Evolutionary conservation across 2,113 vertebrate species (phyloP).

Genomic region (Macrotis lagotis): DNA sequence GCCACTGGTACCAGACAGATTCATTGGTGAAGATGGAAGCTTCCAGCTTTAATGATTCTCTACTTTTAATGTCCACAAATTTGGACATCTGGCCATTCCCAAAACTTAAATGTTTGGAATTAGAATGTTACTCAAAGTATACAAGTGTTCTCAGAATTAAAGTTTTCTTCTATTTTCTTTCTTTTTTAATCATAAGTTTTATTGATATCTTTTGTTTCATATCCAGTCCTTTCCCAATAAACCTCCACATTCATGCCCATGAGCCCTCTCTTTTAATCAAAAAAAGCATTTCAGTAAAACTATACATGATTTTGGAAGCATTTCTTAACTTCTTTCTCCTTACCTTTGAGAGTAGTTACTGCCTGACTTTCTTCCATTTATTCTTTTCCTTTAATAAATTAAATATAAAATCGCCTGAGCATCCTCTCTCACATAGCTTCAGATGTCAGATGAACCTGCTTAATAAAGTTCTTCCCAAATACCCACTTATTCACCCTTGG

Average conservation of each 20-base stretch:
- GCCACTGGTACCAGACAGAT: neutral
- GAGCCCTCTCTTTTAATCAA: neutral
- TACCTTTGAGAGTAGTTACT: neutral
- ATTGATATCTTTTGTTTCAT: neutral
- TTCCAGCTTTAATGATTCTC: neutral
- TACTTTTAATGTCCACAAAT: neutral
- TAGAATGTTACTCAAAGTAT: neutral
- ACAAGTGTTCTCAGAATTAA: neutral
- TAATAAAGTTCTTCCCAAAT: conserved; percentile 40
- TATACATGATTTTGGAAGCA: neutral
- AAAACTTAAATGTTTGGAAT: neutral
- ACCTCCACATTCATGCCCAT: neutral
- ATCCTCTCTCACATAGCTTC: neutral
- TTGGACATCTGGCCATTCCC: neutral
- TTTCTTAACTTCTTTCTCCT: neutral
- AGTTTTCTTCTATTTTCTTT: neutral
- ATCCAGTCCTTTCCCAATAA: neutral
- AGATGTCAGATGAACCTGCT: conserved; percentile 6
- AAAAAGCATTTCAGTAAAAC: neutral
- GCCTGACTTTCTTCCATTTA: neutral
- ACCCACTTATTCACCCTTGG: conserved; percentile 54
- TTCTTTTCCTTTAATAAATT: neutral
- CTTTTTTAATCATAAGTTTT: neutral
- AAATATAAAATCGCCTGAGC: neutral
- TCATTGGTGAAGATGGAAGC: neutral